phyloP scores from a whole-genome alignment of 2,888 invertebrate genomes.

The Sepiola atlantica region DNA sequence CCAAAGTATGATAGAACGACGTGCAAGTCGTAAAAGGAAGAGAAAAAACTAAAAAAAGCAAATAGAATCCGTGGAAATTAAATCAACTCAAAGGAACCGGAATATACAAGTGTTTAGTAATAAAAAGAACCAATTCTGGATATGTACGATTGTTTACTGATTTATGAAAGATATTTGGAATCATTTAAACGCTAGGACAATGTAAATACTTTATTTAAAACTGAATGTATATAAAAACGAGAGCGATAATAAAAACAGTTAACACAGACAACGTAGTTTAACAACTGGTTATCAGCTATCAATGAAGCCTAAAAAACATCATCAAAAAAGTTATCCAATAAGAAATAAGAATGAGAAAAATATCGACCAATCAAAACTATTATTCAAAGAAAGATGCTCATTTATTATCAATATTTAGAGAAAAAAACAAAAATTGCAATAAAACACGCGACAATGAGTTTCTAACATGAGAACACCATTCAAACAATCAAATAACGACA shows the following conservation, averaged over 20 bases:
- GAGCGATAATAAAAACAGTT: no score
- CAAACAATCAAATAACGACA: neutral
- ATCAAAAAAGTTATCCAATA: no score
- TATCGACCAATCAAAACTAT: no score
- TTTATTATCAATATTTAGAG: neutral
- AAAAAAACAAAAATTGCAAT: neutral
- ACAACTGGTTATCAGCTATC: no score
- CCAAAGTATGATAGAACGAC: neutral
- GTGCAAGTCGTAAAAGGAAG: neutral
- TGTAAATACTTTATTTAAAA: no score
- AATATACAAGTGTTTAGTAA: neutral
- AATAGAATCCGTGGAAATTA: neutral
- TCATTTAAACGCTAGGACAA: no score
- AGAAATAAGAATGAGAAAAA: no score
- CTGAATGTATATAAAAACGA: no score
- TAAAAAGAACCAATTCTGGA: neutral
- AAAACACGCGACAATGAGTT: neutral
- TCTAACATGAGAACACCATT: neutral
- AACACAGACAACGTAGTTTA: no score
- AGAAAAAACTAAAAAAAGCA: neutral
- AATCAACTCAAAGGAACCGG: neutral
- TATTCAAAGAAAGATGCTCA: neutral
- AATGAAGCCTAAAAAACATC: no score
- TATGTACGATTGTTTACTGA: neutral
- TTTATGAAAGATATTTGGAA: no score